Evolutionary conservation across 1,140 invertebrate species (phyloP).

Genomic region (Lordiphosa mommai): DNA sequence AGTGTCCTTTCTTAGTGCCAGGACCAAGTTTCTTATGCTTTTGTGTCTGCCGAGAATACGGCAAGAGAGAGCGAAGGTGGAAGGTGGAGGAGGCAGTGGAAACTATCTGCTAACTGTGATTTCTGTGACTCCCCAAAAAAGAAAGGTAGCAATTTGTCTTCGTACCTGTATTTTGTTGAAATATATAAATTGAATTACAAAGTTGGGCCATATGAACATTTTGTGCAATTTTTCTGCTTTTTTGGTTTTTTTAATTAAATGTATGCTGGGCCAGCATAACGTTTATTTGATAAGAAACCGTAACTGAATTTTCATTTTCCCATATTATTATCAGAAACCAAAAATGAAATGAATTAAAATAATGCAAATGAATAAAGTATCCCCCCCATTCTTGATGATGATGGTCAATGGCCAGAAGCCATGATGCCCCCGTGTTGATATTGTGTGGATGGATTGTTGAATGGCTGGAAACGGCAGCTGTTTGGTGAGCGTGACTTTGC

Average conservation of each 20-base stretch:
- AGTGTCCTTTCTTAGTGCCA: conserved; percentile 51
- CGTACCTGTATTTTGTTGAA: conserved; percentile 35
- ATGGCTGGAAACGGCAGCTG: conserved; percentile 11
- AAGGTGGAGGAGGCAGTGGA: conserved; percentile 6
- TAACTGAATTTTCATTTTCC: conserved; percentile 37
- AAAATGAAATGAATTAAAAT: conserved; percentile 59
- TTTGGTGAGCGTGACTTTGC: neutral
- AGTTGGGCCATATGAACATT: conserved; percentile 55
- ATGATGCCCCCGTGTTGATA: conserved; percentile 11
- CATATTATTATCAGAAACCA: conserved; percentile 40
- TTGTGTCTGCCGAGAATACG: conserved; percentile 20
- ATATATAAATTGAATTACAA: conserved; percentile 61
- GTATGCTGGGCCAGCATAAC: conserved; percentile 30
- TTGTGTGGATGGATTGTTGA: conserved; percentile 22
- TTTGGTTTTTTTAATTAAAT: conserved; percentile 45
- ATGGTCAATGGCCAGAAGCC: conserved; percentile 35
- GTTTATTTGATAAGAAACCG: conserved; percentile 14
- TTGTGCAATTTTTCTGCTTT: neutral
- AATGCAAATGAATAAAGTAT: conserved; percentile 64
- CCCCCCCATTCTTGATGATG: conserved; percentile 32
- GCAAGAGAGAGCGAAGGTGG: neutral
- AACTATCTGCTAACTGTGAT: conserved; percentile 67
- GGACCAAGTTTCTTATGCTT: conserved; percentile 52
- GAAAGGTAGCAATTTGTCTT: conserved; percentile 65
- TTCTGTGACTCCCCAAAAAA: conserved; percentile 44